These are phyloP conservation scores for Prietella phreatophila DNA, from an alignment of 2,113 vertebrate species.

Conservation along the genomic window DNA sequence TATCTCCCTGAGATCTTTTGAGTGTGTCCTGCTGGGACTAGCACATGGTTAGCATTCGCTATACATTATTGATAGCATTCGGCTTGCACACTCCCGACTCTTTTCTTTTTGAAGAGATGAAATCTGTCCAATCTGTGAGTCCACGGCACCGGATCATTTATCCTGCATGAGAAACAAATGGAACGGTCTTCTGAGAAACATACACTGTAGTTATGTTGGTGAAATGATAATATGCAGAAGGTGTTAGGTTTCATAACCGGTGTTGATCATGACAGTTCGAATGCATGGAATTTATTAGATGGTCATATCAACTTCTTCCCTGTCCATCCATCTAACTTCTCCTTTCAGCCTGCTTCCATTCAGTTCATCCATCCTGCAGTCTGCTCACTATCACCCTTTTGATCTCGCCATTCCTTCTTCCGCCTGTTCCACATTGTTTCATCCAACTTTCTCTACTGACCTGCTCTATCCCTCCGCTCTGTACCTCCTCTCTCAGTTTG, in stretches of 20 bases:
- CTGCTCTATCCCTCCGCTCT: background rate
- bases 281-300: background rate
- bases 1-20: conserved; percentile 13
- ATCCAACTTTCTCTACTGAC: background rate
- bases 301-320: background rate
- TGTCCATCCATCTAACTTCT: background rate
- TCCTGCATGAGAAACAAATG: background rate
- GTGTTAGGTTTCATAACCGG: no score
- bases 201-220: background rate
- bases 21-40: background rate
- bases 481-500: background rate
- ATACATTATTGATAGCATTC: conserved; percentile 31
- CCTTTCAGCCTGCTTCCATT: background rate
- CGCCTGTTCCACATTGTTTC: background rate
- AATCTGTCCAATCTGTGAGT: background rate
- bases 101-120: conserved; percentile 12
- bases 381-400: background rate
- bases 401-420: background rate
- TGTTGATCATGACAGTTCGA: background rate
- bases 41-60: conserved; percentile 14
- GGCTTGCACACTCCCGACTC: background rate
- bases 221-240: background rate
- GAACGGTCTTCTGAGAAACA: background rate
- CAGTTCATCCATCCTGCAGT: background rate
- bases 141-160: background rate